Percentiles rank a stretch among this genome's conserved stretches.
Evolutionary conservation across 2,113 vertebrate genomes (phyloP).

Genomic region (Diphyllodes magnificus): DNA sequence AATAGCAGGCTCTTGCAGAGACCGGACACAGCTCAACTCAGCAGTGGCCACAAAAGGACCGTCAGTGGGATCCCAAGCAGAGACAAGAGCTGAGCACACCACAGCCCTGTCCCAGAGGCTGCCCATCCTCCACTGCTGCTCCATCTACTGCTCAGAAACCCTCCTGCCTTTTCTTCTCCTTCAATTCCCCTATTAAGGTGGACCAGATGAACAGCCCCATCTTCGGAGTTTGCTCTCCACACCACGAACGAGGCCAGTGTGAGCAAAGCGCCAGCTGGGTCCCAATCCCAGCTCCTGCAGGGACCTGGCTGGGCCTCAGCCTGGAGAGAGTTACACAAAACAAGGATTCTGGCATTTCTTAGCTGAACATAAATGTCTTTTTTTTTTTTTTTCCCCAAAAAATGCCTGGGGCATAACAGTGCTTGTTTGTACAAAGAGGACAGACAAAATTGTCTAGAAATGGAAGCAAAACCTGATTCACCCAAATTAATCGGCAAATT

Average conservation of each 20-base stretch:
- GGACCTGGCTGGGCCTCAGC: background rate
- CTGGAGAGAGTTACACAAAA: background rate
- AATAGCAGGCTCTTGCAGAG: background rate
- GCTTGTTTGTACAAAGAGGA: background rate
- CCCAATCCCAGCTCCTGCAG: background rate
- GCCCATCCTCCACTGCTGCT: background rate
- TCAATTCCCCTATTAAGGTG: background rate
- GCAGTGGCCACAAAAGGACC: background rate
- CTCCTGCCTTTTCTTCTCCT: background rate
- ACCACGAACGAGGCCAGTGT: rapidly evolving
- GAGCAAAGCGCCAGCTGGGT: background rate
- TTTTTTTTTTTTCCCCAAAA: rapidly evolving
- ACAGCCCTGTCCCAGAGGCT: background rate
- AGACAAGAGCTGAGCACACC: background rate
- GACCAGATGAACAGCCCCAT: background rate
- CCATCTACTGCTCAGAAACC: background rate
- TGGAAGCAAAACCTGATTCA: background rate
- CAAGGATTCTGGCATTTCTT: background rate
- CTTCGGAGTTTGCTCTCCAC: background rate
- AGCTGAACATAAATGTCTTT: background rate
- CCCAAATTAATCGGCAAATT: background rate
- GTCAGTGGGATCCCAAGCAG: background rate
- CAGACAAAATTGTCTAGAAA: background rate
- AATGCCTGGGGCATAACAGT: background rate
- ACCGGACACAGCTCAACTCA: background rate